These are phyloP conservation scores for Osmerus eperlanus DNA, from an alignment of 2,113 vertebrate genomes.

Conservation along the genomic window DNA sequence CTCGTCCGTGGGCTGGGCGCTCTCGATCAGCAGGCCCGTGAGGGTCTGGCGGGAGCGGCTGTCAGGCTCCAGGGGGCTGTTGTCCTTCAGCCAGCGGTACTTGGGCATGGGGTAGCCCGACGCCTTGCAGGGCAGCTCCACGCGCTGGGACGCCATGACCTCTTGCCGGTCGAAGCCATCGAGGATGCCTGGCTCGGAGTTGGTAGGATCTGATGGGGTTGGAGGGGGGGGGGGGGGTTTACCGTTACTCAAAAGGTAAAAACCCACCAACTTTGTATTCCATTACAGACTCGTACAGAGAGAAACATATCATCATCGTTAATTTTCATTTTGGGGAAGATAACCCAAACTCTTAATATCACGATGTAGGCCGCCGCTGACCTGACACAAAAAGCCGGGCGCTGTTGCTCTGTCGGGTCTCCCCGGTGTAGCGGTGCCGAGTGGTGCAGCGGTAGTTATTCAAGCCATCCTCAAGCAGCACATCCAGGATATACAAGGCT, in stretches of 20 bases:
- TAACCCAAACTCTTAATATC: too few species aligned
- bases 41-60: conserved; percentile 89
- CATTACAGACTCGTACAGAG: too few species aligned
- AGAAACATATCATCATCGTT: too few species aligned
- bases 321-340: too few species aligned
- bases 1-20: conserved; percentile 82
- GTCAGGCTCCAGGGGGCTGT: conserved; percentile 91
- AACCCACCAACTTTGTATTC: too few species aligned
- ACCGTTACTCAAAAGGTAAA: too few species aligned
- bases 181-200: conserved; percentile 92
- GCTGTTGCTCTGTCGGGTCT: conserved; percentile 97
- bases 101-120: conserved; percentile 92
- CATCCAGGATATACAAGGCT: conserved; percentile 99
- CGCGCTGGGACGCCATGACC: conserved; percentile 90
- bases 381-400: conserved; percentile 96
- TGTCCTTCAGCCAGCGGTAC: conserved; percentile 98
- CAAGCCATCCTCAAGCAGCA: conserved; percentile 97
- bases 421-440: conserved; percentile 94
- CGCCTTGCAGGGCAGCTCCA: conserved; percentile 96
- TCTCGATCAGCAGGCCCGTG: conserved; percentile 89
- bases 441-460: conserved; percentile 98
- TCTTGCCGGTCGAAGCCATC: conserved; percentile 94
- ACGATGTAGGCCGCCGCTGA: conserved; percentile 43
- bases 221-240: conserved; percentile 26
- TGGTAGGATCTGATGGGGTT: conserved; percentile 81